phyloP scores from a whole-genome alignment of 2,113 vertebrate species.

The Thinocorus orbignyianus region DNA sequence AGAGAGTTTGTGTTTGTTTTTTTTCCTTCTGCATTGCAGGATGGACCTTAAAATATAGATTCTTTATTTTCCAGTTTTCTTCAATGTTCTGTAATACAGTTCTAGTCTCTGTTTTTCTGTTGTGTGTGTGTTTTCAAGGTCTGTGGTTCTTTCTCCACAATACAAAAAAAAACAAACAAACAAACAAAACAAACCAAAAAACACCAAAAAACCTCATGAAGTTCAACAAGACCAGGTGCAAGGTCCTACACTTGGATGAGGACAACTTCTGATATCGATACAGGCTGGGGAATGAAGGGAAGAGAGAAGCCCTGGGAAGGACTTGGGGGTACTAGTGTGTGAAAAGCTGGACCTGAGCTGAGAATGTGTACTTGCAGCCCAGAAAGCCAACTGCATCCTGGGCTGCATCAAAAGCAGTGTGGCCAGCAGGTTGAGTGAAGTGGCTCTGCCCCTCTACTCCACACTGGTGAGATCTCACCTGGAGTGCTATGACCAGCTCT shows the following conservation, averaged over 20 bases:
- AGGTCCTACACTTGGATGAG: background rate
- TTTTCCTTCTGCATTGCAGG: background rate
- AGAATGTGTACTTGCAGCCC: background rate
- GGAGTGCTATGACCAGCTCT: accelerated
- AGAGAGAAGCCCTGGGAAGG: background rate
- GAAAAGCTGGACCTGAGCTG: background rate
- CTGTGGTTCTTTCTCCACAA: background rate
- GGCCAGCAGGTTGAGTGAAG: background rate
- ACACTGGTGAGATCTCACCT: background rate
- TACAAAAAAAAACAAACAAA: background rate
- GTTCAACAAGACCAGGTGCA: background rate
- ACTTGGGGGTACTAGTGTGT: background rate
- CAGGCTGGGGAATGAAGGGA: background rate
- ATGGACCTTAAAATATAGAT: background rate
- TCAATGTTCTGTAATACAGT: background rate
- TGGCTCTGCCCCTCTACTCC: background rate
- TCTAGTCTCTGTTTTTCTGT: background rate
- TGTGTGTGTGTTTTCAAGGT: background rate
- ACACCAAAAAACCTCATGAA: background rate
- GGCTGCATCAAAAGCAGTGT: background rate
- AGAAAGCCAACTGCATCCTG: background rate
- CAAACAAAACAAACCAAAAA: no score
- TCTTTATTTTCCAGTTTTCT: background rate
- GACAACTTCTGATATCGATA: background rate
- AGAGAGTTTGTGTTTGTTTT: background rate